Evolutionary conservation across 2,113 vertebrate species (phyloP), one percentile per base, ranked within the genome.

Genomic region (Seriola rivoliana): DNA sequence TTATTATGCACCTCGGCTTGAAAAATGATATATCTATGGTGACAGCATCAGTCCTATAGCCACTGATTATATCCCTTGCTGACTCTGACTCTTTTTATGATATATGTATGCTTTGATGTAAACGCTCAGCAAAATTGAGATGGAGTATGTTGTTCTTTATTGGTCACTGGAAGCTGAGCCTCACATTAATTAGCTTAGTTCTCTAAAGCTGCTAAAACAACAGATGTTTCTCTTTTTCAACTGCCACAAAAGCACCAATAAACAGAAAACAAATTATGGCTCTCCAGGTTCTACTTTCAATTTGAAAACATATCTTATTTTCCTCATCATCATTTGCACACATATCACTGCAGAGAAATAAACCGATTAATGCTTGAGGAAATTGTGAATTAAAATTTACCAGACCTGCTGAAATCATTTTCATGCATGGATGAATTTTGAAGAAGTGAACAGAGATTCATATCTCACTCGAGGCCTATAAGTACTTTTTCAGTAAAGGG

Each of bases 391-490:
- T 46, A 25, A 76, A 71, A 46, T 62, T 70, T 65, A 55, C 52
- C 70, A 79, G 64, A 70, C 38, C 40, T 58, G 46, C 60, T 77
- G 50, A 60, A 42, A 78, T 59, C 11, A 71, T 66, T 75, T 80
- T 54, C 19, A 80, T 59, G 71, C 65, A 64, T 70, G 63, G 42
- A 14, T 75, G 44, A 67, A 69, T 48, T 38, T 21, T 48, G 25
- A 78, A 52, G 57, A 74, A 64, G 9, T 25, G 32, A 63, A 64
- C 23, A 73, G 59, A 55, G 54, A 78, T 74, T 34, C 40, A 21
- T 36, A 48, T 69, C 50, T 69, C 71, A 50, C 7, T 42, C 16
- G 57, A 40, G 48, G 63, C 44, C 34, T 52, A 19, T n/a, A 17
- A 48, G 66, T n/a, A 44, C 34, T 40, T 64, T 34, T 50, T 34